Evolutionary conservation across 2,888 invertebrate genomes (phyloP).

Genomic region (Hypercompe scribonia): DNA sequence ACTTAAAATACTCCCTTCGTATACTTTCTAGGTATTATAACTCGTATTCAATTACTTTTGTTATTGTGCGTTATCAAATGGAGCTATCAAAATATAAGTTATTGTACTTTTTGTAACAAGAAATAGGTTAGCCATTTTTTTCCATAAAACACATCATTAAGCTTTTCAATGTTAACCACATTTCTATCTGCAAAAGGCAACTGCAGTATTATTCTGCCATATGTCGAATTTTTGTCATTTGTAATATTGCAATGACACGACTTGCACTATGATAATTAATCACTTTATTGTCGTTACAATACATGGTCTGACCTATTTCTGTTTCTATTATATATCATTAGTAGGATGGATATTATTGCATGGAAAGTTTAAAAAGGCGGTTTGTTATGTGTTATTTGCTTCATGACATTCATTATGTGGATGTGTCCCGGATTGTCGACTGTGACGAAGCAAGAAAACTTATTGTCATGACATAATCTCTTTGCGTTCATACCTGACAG

Average conservation of each 20-base stretch:
- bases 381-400: slow-evolving; percentile 61
- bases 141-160: neutral
- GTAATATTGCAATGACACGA: neutral
- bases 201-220: no score
- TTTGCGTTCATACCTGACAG: slow-evolving; percentile 79
- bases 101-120: slow-evolving; percentile 3
- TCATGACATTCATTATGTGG: slow-evolving; percentile 86
- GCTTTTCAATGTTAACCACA: neutral
- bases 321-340: neutral
- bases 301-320: neutral
- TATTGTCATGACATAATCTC: slow-evolving; percentile 74
- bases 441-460: slow-evolving; percentile 87
- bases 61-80: neutral
- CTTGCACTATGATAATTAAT: neutral
- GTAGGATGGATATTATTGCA: slow-evolving; percentile 35
- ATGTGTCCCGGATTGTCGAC: slow-evolving; percentile 87
- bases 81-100: neutral
- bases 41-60: neutral
- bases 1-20: slow-evolving; percentile 1
- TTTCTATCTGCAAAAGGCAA: no score
- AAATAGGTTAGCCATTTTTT: neutral
- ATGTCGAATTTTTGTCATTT: neutral
- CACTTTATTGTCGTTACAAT: neutral
- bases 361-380: slow-evolving; percentile 38
- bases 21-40: slow-evolving; percentile 3